A percentile compares a stretch with the other conserved stretches of the same genome.
phyloP scores from a whole-genome alignment of 2,797 vertebrate genomes.

The Lates japonicus region DNA sequence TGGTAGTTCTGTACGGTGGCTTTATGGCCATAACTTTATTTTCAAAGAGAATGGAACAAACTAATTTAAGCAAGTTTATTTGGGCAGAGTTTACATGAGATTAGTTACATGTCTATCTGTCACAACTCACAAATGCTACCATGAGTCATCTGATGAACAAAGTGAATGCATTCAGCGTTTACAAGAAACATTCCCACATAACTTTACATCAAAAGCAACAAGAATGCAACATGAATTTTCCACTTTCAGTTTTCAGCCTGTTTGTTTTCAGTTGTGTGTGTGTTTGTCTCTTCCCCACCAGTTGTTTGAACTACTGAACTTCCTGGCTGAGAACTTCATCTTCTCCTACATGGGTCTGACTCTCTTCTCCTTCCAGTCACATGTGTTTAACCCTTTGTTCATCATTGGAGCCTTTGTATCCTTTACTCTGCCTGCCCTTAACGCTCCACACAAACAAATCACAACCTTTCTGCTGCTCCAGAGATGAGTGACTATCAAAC shows the following conservation, averaged over 20 bases:
- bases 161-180: neutral
- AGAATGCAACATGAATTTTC: neutral
- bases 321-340: constrained; percentile 99
- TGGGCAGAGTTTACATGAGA: neutral
- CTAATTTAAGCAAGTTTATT: neutral
- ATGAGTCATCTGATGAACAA: neutral
- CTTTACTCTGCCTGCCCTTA: constrained; percentile 67
- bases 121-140: too few species aligned
- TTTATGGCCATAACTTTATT: neutral
- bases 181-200: neutral
- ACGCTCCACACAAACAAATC: neutral
- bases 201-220: neutral
- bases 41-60: neutral
- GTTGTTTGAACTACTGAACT: constrained; percentile 98
- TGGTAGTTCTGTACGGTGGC: neutral
- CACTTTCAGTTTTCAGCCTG: neutral
- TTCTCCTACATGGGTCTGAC: constrained; percentile 99
- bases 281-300: constrained; percentile 65
- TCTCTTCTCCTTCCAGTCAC: constrained; percentile 97
- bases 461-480: neutral
- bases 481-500: neutral
- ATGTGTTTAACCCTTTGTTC: constrained; percentile 95
- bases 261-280: neutral
- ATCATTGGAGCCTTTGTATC: constrained; percentile 98
- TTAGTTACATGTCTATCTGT: neutral